phyloP scores from a whole-genome alignment of 2,113 vertebrate species.

The Haemorhous mexicanus region DNA sequence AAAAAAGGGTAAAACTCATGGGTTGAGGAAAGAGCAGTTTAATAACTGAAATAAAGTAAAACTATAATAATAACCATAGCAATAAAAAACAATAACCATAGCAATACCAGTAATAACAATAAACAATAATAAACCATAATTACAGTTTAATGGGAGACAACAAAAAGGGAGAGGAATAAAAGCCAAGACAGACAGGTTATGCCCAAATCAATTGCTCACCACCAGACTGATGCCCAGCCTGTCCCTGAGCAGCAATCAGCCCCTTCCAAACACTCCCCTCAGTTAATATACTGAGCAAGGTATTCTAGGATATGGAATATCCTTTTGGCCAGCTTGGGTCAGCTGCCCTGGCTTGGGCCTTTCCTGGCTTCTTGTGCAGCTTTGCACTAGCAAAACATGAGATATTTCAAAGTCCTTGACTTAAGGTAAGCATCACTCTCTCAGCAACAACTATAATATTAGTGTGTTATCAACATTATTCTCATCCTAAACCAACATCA shows the following conservation, averaged over 20 bases:
- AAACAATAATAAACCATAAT: background rate
- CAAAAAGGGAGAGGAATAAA: background rate
- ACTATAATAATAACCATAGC: background rate
- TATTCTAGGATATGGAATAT: background rate
- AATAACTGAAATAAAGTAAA: background rate
- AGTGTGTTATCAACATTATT: background rate
- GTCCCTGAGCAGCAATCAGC: background rate
- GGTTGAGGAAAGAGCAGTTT: background rate
- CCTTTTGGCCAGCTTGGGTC: background rate
- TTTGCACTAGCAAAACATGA: background rate
- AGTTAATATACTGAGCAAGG: background rate
- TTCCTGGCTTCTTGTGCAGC: background rate
- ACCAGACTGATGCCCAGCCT: background rate
- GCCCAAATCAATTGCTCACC: background rate
- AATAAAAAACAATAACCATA: background rate
- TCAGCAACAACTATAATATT: background rate
- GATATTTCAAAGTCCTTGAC: background rate
- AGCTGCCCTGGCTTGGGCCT: background rate
- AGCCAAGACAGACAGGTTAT: background rate
- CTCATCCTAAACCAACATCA: background rate
- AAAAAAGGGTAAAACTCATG: background rate
- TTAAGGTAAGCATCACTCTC: background rate
- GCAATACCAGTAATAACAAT: background rate
- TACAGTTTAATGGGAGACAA: accelerated
- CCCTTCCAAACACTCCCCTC: accelerated